Conservation (phyloP, 2,888 invertebrate species). For the Esperia sulphurella region DNA sequence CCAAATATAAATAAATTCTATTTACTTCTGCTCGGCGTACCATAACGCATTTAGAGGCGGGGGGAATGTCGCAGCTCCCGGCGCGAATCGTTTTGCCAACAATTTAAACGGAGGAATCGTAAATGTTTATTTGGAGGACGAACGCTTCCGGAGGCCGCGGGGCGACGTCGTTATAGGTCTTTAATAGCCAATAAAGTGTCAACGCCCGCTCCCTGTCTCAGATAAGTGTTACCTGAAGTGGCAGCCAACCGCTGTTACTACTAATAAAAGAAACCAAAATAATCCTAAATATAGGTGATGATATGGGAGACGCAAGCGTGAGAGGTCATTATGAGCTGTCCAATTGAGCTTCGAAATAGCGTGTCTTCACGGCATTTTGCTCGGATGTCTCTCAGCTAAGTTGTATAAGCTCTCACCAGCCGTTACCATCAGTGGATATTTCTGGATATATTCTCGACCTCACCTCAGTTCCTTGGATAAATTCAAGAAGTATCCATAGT, state of each 20-base stretch:
- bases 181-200: slow-evolving; percentile 75
- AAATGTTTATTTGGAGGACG: slow-evolving; percentile 71
- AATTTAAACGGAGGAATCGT: slow-evolving; percentile 69
- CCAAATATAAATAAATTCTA: slow-evolving; percentile 73
- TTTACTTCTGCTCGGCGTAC: slow-evolving; percentile 68
- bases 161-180: slow-evolving; percentile 67
- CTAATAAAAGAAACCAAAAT: slow-evolving; percentile 8
- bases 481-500: too few relatives aligned
- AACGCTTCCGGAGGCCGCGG: slow-evolving; percentile 53
- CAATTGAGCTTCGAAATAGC: not conserved
- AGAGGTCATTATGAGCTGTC: not conserved
- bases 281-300: not conserved
- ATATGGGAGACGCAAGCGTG: not conserved
- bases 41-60: slow-evolving; percentile 62
- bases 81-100: slow-evolving; percentile 70
- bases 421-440: too few relatives aligned
- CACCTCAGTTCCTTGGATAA: too few relatives aligned
- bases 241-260: slow-evolving; percentile 15
- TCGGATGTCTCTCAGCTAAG: not conserved
- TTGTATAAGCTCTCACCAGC: too few relatives aligned
- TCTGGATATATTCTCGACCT: too few relatives aligned
- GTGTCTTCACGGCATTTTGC: not conserved
- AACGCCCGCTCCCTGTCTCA: slow-evolving; percentile 50
- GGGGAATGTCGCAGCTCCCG: slow-evolving; percentile 47
- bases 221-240: slow-evolving; percentile 62